Evolutionary conservation across 2,888 invertebrate species (phyloP), one percentile per base, ranked within the genome.

Genomic region (Conus canariensis): DNA sequence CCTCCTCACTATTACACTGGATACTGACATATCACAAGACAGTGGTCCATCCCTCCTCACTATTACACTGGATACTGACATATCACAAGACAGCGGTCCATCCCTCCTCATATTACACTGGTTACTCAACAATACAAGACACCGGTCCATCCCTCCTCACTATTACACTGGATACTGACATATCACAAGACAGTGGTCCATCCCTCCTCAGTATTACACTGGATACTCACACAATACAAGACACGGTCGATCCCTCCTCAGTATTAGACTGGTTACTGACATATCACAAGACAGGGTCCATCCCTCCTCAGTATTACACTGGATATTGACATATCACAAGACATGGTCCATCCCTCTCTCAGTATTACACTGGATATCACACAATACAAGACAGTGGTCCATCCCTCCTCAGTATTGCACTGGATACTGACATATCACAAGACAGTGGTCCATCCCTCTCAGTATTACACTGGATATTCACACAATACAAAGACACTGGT

Each of bases 401-500:
- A 30, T 30, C 30, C 30, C 30, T 30, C 30, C 30, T 30, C 30
- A 30, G 0, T 30, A 30, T 30, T 2, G 3, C 45, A 45, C 45
- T 45, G 45, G 45, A 45, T 45, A 45, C 45, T 4, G 45, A 45
- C 45, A 45, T 45, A 45, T 3, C 4, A 45, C 45, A 2, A 45
- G 45, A 45, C 45, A 45, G 45, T 74, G 74, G 74, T 74, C 74
- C 74, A n/a, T 22, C 60, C 60, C 60, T 64, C 60, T 12, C 16
- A 16, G 1, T 64, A 64, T 12, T 0, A 16, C 60, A 64, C 60
- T 64, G 60, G 12, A 64, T 19, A 70, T n/a, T n/a, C 0, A 74
- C n/a, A 74, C n/a, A 74, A n/a, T 74, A 74, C n/a, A 74, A 74
- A n/a, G 74, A 74, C 74, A n/a, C n/a, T 22, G 74, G 74, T n/a